Evolutionary conservation across 1,140 invertebrate species (phyloP), one percentile per base, ranked within the genome.

Genomic region (Drosophila bifasciata): DNA sequence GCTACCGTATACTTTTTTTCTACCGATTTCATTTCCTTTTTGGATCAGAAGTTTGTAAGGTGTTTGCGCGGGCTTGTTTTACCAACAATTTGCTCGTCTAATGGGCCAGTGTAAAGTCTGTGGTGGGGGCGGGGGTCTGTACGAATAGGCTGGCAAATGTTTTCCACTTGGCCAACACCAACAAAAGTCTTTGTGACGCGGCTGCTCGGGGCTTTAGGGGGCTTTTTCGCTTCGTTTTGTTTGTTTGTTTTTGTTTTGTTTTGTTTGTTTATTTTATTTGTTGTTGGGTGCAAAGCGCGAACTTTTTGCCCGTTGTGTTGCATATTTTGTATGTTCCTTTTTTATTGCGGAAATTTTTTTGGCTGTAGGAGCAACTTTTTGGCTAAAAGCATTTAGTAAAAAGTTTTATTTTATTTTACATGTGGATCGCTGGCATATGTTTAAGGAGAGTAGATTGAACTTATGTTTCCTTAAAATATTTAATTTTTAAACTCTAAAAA

Each of bases 41-140:
- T 13, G 57, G 43, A 45, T 60, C 25, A 56, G n/a, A n/a, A 73
- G 23, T 63, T 73, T 15, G 57, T 56, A 85, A 88, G 83, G 83
- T 88, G 83, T 88, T 88, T 88, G 83, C 71, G 78, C 67, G n/a
- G n/a, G 83, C 71, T 79, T 88, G 84, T 89, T 88, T 88, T 88
- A 88, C 83, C 83, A 88, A 83, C 83, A 88, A 88, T 88, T 88
- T 88, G 62, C 70, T 58, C 75, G 57, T 68, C 71, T 69, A 88
- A 88, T 88, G 74, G 70, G 41, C 49, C 60, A 75, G 15, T 17
- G 60, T 7, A 19, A 7, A 13, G 39, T 49, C 19, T 48, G 15
- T 17, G 3, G 23, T 6, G 13, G 59, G n/a, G n/a, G 41, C 25
- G 43, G 43, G 48, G 45, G 55, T n/a, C n/a, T n/a, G n/a, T n/a